These are phyloP conservation scores for Apostichopus japonicus DNA, from an alignment of 35 echinoderm and acorn worm genomes.

Conservation along the genomic window DNA sequence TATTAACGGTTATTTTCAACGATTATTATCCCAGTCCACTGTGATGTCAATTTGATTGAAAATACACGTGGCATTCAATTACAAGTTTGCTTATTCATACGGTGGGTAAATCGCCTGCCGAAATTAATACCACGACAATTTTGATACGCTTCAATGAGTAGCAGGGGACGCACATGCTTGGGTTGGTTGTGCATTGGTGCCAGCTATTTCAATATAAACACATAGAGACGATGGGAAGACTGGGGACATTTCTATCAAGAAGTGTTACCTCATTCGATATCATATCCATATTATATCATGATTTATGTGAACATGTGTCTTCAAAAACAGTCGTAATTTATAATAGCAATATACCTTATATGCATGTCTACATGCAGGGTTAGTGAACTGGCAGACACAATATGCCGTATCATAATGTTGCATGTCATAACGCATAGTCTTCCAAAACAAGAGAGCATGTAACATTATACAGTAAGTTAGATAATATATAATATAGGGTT, in stretches of 20 bases:
- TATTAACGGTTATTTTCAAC: neutral
- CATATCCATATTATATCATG: neutral
- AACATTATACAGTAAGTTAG: too few relatives aligned
- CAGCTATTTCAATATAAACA: neutral
- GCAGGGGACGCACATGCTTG: neutral
- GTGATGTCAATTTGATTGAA: constrained; percentile 34
- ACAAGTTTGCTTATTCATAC: constrained; percentile 43
- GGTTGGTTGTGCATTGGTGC: neutral
- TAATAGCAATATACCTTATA: too few relatives aligned
- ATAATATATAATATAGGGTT: too few relatives aligned
- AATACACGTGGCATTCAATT: constrained; percentile 52
- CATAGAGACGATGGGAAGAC: neutral
- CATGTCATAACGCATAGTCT: too few relatives aligned
- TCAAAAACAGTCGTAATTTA: too few relatives aligned
- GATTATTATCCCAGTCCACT: neutral
- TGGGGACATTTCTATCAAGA: neutral
- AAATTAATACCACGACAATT: constrained; percentile 40
- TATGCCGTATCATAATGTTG: too few relatives aligned
- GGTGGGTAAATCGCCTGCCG: neutral
- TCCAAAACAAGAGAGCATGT: too few relatives aligned
- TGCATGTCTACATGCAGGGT: too few relatives aligned
- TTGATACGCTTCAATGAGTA: constrained; percentile 8
- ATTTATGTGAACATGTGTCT: neutral
- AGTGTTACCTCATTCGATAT: neutral
- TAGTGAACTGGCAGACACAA: too few relatives aligned